These are phyloP conservation scores for Fragum sueziense DNA, from an alignment of 2,888 invertebrate species.

Conservation along the genomic window DNA sequence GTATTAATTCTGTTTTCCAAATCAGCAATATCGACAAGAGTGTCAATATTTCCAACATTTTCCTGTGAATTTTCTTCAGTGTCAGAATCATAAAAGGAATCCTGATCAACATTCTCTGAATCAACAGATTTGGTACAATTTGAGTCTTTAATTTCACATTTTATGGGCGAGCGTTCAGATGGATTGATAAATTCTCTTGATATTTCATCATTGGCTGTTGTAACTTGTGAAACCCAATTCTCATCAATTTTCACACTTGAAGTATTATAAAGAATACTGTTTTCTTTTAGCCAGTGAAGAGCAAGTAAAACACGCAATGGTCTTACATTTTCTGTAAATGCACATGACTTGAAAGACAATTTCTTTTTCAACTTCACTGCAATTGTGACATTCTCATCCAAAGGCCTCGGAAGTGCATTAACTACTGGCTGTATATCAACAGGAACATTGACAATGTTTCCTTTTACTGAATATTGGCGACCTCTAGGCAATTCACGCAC, in stretches of 20 bases:
- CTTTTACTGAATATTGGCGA: constrained; percentile 48
- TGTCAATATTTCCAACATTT: constrained; percentile 35
- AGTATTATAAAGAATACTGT: constrained; percentile 43
- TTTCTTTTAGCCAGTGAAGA: constrained; percentile 39
- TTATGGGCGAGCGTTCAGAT: too few species aligned
- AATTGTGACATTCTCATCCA: constrained; percentile 50
- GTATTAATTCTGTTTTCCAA: not conserved
- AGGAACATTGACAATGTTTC: constrained; percentile 60
- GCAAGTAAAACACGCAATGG: constrained; percentile 41
- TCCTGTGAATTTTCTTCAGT: not conserved
- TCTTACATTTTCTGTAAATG: constrained; percentile 47
- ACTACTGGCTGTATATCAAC: constrained; percentile 53
- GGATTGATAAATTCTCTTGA: too few species aligned
- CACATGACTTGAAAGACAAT: constrained; percentile 31
- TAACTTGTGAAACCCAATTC: constrained; percentile 26
- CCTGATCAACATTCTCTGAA: not conserved
- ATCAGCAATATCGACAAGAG: constrained; percentile 1
- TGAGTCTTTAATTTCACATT: not conserved
- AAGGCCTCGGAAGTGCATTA: constrained; percentile 27
- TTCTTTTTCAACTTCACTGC: constrained; percentile 49
- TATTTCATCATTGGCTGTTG: constrained; percentile 5
- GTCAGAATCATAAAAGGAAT: not conserved
- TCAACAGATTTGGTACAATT: not conserved
- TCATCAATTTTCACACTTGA: constrained; percentile 39
- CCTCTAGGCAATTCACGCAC: constrained; percentile 24